These are phyloP conservation scores for Drosophila suzukii DNA, from an alignment of 1,140 invertebrate genomes.

Conservation along the genomic window DNA sequence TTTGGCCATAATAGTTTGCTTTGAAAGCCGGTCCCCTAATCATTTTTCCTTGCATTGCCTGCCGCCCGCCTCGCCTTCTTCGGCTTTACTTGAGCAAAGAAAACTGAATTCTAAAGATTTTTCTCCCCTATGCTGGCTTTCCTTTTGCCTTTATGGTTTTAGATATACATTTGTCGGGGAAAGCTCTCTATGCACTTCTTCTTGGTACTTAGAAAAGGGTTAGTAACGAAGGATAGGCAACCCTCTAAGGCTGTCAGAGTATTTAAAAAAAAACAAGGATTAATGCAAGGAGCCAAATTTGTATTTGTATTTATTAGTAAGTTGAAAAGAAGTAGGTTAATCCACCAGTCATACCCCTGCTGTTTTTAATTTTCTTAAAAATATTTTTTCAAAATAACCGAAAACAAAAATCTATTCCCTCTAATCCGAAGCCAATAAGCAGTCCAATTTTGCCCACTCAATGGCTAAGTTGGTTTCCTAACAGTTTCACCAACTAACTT, in stretches of 20 bases:
- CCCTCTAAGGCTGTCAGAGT: background rate
- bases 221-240: constrained; percentile 7
- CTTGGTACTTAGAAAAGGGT: constrained; percentile 10
- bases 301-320: background rate
- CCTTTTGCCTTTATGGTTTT: constrained; percentile 39
- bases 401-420: constrained; percentile 38
- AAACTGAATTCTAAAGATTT: constrained; percentile 69
- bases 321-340: background rate
- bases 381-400: background rate
- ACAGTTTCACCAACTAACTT: constrained; percentile 45
- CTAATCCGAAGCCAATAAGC: constrained; percentile 22
- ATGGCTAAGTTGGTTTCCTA: constrained; percentile 37
- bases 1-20: constrained; percentile 69
- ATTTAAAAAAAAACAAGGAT: constrained; percentile 5
- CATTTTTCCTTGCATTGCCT: constrained; percentile 34
- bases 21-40: constrained; percentile 55
- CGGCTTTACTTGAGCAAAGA: constrained; percentile 56
- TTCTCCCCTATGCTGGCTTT: constrained; percentile 42
- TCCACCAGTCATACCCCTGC: background rate
- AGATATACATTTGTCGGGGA: constrained; percentile 26
- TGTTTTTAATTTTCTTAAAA: background rate
- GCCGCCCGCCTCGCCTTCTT: constrained; percentile 28
- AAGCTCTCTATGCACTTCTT: constrained; percentile 7
- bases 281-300: background rate
- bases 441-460: constrained; percentile 22